Percentiles rank a stretch among this genome's conserved stretches.
These are phyloP conservation scores for Amiota minor DNA, from an alignment of 2,888 invertebrate genomes.

Conservation along the genomic window DNA sequence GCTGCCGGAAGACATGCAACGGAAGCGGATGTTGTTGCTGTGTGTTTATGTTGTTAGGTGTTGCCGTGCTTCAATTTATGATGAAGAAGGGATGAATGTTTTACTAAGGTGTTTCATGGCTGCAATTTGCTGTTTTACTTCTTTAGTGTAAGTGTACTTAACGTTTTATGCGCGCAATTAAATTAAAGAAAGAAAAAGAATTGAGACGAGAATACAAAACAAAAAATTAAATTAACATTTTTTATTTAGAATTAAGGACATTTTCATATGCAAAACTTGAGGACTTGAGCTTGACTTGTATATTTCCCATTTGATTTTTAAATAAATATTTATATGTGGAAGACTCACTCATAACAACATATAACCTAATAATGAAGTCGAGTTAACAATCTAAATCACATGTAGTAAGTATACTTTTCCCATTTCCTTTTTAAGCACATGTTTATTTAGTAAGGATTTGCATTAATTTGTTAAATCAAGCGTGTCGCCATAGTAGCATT, in stretches of 20 bases:
- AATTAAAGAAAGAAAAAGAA: conserved; percentile 43
- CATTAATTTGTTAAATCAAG: conserved; percentile 68
- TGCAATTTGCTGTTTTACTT: conserved; percentile 20
- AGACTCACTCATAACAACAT: too few relatives aligned
- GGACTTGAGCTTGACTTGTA: too few relatives aligned
- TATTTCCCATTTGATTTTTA: conserved; percentile 21
- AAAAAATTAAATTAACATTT: conserved; percentile 2
- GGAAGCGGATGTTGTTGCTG: conserved; percentile 56
- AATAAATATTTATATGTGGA: conserved; percentile 59
- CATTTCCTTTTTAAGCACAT: not conserved
- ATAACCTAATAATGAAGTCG: not conserved
- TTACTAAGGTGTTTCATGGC: not conserved
- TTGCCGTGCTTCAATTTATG: not conserved
- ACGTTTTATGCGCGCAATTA: conserved; percentile 52
- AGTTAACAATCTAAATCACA: not conserved
- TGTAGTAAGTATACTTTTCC: not conserved
- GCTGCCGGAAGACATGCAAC: conserved; percentile 56
- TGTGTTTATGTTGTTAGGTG: conserved; percentile 26
- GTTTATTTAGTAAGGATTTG: conserved; percentile 52
- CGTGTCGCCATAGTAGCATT: conserved; percentile 52
- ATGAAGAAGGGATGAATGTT: too few relatives aligned
- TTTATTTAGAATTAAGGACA: not conserved
- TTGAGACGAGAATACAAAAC: not conserved
- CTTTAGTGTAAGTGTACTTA: conserved; percentile 5
- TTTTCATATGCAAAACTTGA: not conserved